These are phyloP conservation scores for Sylvia borin DNA, from an alignment of 2,797 vertebrate species.

Conservation along the genomic window DNA sequence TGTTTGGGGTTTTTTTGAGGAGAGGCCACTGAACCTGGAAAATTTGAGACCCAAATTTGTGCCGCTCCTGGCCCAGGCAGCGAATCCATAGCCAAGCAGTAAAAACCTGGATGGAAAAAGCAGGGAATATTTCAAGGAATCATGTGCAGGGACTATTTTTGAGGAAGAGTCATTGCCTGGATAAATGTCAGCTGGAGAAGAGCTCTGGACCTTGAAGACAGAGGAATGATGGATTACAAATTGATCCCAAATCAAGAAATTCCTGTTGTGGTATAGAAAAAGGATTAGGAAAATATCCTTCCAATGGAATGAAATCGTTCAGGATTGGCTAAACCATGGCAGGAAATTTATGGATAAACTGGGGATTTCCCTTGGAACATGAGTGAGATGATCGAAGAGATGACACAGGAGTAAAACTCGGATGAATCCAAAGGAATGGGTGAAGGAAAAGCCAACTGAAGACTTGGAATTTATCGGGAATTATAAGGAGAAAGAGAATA, in stretches of 20 bases:
- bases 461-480: neutral
- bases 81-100: neutral
- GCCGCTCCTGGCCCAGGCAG: neutral
- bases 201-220: neutral
- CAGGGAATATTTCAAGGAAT: neutral
- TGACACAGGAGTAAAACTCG: neutral
- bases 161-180: constrained; percentile 26
- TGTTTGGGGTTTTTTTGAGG: neutral
- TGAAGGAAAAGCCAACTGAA: neutral
- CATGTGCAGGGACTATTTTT: neutral
- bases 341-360: neutral
- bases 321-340: neutral
- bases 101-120: constrained; percentile 13
- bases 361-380: neutral
- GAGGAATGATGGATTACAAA: neutral
- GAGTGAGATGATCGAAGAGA: neutral
- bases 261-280: neutral
- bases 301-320: neutral
- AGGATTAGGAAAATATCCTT: neutral
- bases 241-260: neutral
- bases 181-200: constrained; percentile 5
- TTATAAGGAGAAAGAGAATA: neutral
- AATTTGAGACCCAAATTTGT: neutral
- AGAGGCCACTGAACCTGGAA: neutral
- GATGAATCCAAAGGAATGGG: neutral